These are phyloP conservation scores for Melanotaenia boesemani DNA, from an alignment of 2,797 vertebrate genomes.

Conservation along the genomic window DNA sequence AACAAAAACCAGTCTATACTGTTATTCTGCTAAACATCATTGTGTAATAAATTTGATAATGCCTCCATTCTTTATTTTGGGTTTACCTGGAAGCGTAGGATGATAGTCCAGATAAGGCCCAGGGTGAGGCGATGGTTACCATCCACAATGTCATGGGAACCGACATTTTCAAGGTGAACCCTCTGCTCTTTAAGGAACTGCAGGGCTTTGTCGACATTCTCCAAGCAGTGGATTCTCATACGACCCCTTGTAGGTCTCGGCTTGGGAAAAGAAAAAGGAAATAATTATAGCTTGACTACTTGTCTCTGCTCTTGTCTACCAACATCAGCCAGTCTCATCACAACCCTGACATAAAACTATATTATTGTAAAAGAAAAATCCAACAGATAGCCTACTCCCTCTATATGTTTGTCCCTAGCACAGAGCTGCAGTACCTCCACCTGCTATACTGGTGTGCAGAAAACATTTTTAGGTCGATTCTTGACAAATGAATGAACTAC, in stretches of 20 bases:
- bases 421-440: too few species aligned
- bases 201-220: slow-evolving; percentile 95
- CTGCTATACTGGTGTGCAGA: too few species aligned
- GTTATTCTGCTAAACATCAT: neutral
- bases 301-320: too few species aligned
- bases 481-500: too few species aligned
- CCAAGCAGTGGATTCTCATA: slow-evolving; percentile 95
- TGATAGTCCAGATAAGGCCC: slow-evolving; percentile 96
- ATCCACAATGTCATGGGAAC: slow-evolving; percentile 95
- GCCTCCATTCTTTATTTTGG: neutral
- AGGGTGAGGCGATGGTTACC: slow-evolving; percentile 94
- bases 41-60: neutral
- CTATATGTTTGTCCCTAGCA: too few species aligned
- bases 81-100: slow-evolving; percentile 93
- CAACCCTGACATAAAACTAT: too few species aligned
- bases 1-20: neutral
- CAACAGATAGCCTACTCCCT: too few species aligned
- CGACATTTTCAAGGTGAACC: slow-evolving; percentile 95
- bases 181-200: slow-evolving; percentile 96
- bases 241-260: slow-evolving; percentile 91
- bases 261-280: slow-evolving; percentile 65
- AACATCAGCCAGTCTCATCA: too few species aligned
- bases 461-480: too few species aligned
- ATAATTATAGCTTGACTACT: neutral
- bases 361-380: too few species aligned